Evolutionary conservation across 2,888 invertebrate species (phyloP), one percentile per base, ranked within the genome.

Genomic region (Eupithecia exiguata): DNA sequence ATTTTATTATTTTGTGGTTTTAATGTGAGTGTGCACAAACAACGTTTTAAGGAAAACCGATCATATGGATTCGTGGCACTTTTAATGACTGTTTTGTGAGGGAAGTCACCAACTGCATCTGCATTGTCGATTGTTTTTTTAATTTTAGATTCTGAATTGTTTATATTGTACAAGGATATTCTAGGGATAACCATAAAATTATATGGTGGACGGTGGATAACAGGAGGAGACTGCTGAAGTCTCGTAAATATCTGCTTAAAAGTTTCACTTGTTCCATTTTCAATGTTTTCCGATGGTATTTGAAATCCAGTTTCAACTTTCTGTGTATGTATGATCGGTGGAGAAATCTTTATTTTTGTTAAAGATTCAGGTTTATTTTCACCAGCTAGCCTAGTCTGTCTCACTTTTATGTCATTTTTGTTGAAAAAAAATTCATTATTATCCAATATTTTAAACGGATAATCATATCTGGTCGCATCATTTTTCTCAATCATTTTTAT

Each of bases 11-110:
- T 58, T 58, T 58, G 58, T 21, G 21, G 25, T 63, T 70, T 76
- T 38, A 82, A 71, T 69, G 75, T 77, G 66, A 80, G 79, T 38
- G 81, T 81, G 70, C 83, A 84, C 81, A 84, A 83, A 66, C 85
- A 84, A n/a, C 83, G 82, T 72, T 82, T 81, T 25, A 25, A 83
- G 25, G 58, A 58, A 58, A 58, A 58, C 12, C 58, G 12, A 58
- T 25, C 14, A 58, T 58, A 21, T 25, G 25, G 14, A 58, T 58
- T 58, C 5, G 58, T 58, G n/a, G 25, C 25, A 25, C 25, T 58
- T 25, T 25, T 25, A 12, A 25, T 10, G 14, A 12, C 25, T 25
- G 25, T 25, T 58, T 25, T 58, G 25, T 58, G 21, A 58, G 58
- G 25, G 25, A 25, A 25, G 58, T 58, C 58, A 25, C 58, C 58